These are phyloP conservation scores for Agapetus fuscipes DNA, from an alignment of 2,888 invertebrate genomes.

Conservation along the genomic window DNA sequence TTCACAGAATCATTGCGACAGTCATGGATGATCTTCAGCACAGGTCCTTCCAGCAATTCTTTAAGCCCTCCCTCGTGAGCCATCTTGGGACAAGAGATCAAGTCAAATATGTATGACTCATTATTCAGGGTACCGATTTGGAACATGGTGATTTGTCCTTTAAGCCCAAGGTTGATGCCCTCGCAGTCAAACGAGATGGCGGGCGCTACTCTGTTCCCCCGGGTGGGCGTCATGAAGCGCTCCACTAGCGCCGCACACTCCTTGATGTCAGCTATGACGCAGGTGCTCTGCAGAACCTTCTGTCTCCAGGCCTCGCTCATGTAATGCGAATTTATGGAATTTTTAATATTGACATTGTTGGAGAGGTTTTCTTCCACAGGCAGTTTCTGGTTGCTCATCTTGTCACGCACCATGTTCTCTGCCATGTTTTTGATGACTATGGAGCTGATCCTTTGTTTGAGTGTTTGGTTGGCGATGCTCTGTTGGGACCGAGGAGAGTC, in stretches of 20 bases:
- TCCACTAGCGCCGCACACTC: conserved; percentile 71
- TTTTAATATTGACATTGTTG: conserved; percentile 36
- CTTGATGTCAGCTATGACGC: conserved; percentile 68
- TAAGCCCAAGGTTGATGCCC: conserved; percentile 83
- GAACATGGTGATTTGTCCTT: conserved; percentile 79
- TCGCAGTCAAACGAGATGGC: conserved; percentile 85
- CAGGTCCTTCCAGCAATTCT: conserved; percentile 68
- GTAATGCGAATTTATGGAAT: conserved; percentile 37
- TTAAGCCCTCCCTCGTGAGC: conserved; percentile 69
- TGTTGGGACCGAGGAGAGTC: conserved; percentile 42
- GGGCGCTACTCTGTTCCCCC: conserved; percentile 37
- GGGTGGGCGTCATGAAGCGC: conserved; percentile 53
- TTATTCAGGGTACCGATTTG: conserved; percentile 77
- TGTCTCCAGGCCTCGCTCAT: conserved; percentile 71
- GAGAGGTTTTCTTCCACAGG: conserved; percentile 34
- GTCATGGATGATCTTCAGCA: conserved; percentile 87
- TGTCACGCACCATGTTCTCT: conserved; percentile 61
- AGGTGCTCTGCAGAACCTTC: conserved; percentile 70
- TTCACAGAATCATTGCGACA: conserved; percentile 87
- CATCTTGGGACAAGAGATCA: conserved; percentile 74
- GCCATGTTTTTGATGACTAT: conserved; percentile 83
- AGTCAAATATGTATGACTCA: conserved; percentile 79
- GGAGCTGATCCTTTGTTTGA: conserved; percentile 82
- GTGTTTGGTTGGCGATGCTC: conserved; percentile 59
- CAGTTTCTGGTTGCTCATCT: conserved; percentile 28